Conservation (phyloP, 2,797 vertebrate genomes). For the Sitta carolinensis region DNA sequence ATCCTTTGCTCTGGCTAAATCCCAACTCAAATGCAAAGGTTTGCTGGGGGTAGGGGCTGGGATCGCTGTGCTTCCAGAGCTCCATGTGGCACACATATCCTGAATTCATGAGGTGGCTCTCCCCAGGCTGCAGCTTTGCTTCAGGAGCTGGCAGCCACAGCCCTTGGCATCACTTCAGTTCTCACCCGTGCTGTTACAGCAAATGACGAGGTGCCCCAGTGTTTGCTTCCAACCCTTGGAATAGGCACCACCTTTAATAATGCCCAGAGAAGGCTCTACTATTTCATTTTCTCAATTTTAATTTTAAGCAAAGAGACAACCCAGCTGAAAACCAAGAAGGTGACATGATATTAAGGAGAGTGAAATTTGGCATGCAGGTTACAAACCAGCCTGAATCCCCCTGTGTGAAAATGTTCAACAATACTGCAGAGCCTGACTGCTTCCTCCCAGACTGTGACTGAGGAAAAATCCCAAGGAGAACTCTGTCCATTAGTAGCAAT, state of each 20-base stretch:
- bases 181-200: neutral
- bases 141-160: neutral
- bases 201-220: neutral
- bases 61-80: neutral
- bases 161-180: neutral
- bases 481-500: neutral
- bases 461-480: neutral
- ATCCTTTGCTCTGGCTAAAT: neutral
- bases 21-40: neutral
- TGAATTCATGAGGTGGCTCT: neutral
- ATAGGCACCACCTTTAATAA: neutral
- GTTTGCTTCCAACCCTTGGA: neutral
- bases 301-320: neutral
- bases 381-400: neutral
- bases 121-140: neutral
- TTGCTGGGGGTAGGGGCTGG: neutral
- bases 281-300: neutral
- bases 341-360: neutral
- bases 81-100: neutral
- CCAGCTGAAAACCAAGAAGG: neutral
- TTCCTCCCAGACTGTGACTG: neutral
- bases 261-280: neutral
- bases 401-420: neutral
- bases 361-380: neutral
- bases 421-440: neutral